Conservation (phyloP, 2,797 vertebrate species). For the Loriculus beryllinus region DNA sequence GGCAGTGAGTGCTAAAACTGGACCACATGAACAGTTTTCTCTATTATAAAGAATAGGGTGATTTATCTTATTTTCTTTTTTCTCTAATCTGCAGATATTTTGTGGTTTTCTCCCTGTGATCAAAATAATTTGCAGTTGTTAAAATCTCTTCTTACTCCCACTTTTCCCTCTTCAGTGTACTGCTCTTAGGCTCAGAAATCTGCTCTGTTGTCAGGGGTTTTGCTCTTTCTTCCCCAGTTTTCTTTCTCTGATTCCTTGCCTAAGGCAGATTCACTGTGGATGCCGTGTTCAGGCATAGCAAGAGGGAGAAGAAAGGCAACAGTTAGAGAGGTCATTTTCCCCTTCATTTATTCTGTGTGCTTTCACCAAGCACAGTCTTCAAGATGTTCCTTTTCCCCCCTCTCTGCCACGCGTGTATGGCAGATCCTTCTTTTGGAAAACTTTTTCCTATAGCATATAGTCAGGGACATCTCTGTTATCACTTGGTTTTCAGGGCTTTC, state of each 20-base stretch:
- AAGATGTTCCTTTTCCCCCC: background rate
- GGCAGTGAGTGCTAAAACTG: background rate
- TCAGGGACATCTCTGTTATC: background rate
- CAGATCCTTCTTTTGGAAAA: background rate
- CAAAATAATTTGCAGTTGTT: background rate
- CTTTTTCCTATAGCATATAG: background rate
- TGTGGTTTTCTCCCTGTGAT: background rate
- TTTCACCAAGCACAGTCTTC: background rate
- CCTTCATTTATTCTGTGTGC: background rate
- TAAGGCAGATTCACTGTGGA: background rate
- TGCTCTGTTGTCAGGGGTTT: background rate
- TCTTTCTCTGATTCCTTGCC: background rate
- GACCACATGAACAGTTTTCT: background rate
- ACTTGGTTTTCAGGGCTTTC: background rate
- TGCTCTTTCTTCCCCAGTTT: background rate
- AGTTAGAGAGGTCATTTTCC: background rate
- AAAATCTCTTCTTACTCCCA: background rate
- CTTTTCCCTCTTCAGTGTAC: background rate
- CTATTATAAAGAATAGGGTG: background rate
- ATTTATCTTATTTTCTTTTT: background rate
- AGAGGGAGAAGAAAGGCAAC: background rate
- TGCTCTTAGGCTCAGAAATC: background rate
- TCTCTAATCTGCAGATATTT: background rate
- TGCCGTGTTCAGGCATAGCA: background rate
- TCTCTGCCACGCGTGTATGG: background rate